Evolutionary conservation across 2,113 vertebrate genomes (phyloP).

Genomic region (Takifugu flavidus): DNA sequence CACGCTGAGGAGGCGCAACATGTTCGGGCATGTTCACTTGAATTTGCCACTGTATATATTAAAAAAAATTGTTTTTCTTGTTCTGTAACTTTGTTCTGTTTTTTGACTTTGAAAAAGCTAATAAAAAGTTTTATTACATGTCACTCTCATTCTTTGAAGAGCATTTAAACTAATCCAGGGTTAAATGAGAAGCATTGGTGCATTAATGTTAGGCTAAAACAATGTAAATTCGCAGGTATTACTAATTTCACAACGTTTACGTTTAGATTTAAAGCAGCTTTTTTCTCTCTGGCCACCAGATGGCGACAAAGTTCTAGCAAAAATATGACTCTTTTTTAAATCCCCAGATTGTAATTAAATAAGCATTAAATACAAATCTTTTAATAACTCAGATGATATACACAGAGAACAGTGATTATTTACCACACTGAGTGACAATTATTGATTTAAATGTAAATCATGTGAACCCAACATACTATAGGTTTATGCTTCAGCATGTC

Average conservation of each 20-base stretch:
- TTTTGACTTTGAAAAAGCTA: conserved; percentile 75
- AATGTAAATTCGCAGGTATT: no score
- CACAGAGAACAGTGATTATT: no score
- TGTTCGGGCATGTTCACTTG: conserved; percentile 70
- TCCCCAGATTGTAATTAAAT: no score
- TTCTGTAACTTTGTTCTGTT: conserved; percentile 74
- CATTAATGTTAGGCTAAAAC: neutral
- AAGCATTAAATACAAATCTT: no score
- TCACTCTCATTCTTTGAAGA: neutral
- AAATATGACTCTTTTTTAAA: neutral
- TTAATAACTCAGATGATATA: no score
- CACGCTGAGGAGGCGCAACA: conserved; percentile 45
- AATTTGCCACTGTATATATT: conserved; percentile 78
- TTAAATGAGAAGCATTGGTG: no score
- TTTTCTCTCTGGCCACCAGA: conserved; percentile 3
- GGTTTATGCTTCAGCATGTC: no score
- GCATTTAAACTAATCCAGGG: no score
- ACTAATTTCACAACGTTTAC: neutral
- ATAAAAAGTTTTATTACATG: conserved; percentile 78
- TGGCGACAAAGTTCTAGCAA: neutral
- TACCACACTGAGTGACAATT: no score
- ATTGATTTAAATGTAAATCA: no score
- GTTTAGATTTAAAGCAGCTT: neutral
- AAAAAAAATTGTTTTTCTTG: conserved; percentile 47
- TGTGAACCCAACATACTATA: no score